Percentiles rank a stretch among this genome's conserved stretches.
These are phyloP conservation scores for Iguana delicatissima DNA, from an alignment of 2,797 vertebrate species.

Conservation along the genomic window DNA sequence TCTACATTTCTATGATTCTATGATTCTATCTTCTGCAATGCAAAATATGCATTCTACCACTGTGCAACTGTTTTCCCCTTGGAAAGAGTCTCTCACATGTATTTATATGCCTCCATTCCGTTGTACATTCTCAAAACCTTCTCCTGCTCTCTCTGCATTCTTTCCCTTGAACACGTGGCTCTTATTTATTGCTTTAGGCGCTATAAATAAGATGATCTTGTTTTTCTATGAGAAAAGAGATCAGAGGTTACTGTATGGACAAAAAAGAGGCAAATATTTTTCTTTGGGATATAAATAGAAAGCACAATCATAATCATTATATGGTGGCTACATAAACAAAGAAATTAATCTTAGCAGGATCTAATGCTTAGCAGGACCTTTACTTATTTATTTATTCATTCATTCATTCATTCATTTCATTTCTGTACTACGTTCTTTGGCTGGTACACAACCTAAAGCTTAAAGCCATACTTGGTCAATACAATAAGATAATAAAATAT, in stretches of 20 bases:
- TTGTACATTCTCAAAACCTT: neutral
- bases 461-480: neutral
- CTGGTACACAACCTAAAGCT: neutral
- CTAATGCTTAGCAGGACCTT: too few species aligned
- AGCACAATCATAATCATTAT: neutral
- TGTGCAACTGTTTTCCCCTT: neutral
- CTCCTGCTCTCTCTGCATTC: fast-evolving
- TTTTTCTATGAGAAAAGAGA: neutral
- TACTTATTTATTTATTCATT: too few species aligned
- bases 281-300: neutral
- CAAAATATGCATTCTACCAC: neutral
- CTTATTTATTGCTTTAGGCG: neutral
- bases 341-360: neutral
- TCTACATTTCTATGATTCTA: too few species aligned
- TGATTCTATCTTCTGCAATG: too few species aligned
- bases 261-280: neutral
- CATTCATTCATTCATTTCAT: neutral
- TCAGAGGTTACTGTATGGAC: neutral
- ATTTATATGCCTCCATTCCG: neutral
- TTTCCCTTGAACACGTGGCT: neutral
- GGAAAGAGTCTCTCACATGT: neutral
- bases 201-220: conserved; percentile 1
- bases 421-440: neutral
- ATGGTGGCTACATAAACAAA: neutral
- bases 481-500: neutral